Base-by-base conservation (phyloP, 1,140 invertebrate genomes). In the Oryctes rhinoceros region DNA sequence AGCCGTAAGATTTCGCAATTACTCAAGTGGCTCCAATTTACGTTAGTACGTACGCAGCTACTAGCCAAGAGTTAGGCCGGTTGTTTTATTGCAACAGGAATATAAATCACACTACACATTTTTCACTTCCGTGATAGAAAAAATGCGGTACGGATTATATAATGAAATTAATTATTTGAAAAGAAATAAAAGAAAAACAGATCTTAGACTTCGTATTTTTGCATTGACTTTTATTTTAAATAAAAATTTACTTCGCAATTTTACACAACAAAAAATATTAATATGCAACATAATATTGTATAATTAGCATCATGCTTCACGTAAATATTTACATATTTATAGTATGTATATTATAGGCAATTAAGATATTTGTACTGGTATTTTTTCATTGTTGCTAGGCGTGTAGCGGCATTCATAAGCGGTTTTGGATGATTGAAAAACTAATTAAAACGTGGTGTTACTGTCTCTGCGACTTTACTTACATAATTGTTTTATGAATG, bases 251-350 rank as follows among this genome's bases (percentile, higher is more conserved):
- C 77, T 78, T 78, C 77, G 77, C 77, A 78, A 78, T 53, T 59
- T 49, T 78, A 78, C 77, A 78, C 77, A 78, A 78, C 77, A 78
- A 78, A 78, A 78, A 78, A 53, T 59, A 78, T 78, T 78, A 78
- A 78, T 78, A 78, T 78, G 77, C 77, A 78, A 78, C 77, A 78
- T 78, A 78, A 78, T 78, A 78, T 78, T 78, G 77, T 78, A 78
- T 78, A 78, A 78, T 78, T 78, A 78, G 77, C 77, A 78, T 78
- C 77, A 78, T 78, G 77, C 77, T 78, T 78, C 48, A 78, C 77
- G 77, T 53, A 78, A 44, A 78, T 78, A 78, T 78, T 78, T 78
- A 78, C 77, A 78, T 78, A 78, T 78, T 20, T 78, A 78, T 78
- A 78, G 49, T 78, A 78, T 78, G 77, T 78, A 78, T 78, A 78